phyloP scores from a whole-genome alignment of 2,797 vertebrate genomes.

The Distichodus sexfasciatus region DNA sequence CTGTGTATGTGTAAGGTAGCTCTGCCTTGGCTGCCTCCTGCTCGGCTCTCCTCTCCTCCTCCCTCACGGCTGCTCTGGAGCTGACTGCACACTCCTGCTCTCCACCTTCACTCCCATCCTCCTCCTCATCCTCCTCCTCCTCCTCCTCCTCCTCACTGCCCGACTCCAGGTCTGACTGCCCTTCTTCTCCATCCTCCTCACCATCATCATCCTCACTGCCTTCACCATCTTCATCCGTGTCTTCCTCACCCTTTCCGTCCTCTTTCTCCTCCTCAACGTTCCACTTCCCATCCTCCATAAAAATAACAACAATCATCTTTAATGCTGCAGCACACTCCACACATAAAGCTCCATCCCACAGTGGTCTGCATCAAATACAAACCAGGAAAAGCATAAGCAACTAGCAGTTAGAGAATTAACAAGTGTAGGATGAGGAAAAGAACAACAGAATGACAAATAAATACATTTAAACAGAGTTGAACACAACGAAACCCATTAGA shows the following conservation, averaged over 20 bases:
- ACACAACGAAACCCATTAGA: too few species aligned
- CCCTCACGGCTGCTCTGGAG: constrained; percentile 18
- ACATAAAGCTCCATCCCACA: too few species aligned
- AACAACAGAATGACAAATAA: not conserved
- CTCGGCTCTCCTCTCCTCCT: constrained; percentile 57
- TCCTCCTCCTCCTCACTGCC: constrained; percentile 66
- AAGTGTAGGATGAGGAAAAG: not conserved
- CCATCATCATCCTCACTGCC: constrained; percentile 42
- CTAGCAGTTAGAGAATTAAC: not conserved
- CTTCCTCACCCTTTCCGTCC: constrained; percentile 36
- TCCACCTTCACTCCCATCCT: not conserved
- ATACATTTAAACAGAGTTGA: too few species aligned
- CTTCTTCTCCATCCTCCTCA: constrained; percentile 54
- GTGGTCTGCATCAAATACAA: not conserved
- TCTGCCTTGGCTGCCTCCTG: constrained; percentile 74
- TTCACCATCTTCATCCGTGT: constrained; percentile 19
- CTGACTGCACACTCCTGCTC: constrained; percentile 9
- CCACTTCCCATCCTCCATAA: constrained; percentile 83
- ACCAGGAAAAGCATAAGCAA: not conserved
- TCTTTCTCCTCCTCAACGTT: constrained; percentile 60
- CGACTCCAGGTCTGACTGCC: constrained; percentile 65
- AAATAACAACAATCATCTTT: too few species aligned
- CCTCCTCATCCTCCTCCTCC: constrained; percentile 54
- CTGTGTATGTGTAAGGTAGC: constrained; percentile 89
- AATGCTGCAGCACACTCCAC: too few species aligned